Conservation (phyloP, 2,113 vertebrate species). For the Candoia aspera region DNA sequence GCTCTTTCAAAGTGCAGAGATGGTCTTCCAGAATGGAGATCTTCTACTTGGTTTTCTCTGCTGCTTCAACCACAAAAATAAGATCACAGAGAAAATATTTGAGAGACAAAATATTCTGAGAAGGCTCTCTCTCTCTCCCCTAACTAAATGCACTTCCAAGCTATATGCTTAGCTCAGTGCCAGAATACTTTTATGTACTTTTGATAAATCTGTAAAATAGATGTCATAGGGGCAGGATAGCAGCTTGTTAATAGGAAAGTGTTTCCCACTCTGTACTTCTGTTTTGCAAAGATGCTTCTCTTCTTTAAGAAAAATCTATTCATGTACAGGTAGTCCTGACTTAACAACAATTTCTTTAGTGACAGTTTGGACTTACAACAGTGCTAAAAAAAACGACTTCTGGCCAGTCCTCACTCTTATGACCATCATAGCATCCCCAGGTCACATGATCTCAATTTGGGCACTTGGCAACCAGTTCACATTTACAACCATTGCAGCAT, state of each 20-base stretch:
- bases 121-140: background rate
- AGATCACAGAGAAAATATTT: background rate
- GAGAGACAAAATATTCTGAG: background rate
- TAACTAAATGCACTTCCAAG: background rate
- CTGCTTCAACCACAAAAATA: background rate
- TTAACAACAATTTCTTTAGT: no score
- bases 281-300: background rate
- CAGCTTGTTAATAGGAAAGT: background rate
- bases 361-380: no score
- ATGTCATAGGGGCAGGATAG: background rate
- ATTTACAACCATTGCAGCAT: no score
- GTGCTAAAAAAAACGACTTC: no score
- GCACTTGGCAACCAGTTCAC: no score
- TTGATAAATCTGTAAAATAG: slow-evolving; percentile 21
- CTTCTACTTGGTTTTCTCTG: background rate
- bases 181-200: background rate
- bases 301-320: background rate
- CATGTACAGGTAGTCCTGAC: no score
- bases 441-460: no score
- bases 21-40: background rate
- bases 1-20: background rate
- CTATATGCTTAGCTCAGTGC: background rate
- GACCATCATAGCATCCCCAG: no score
- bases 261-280: background rate
- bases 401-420: no score